A percentile compares a stretch with the other conserved stretches of the same genome.
phyloP scores from a whole-genome alignment of 53 echinoderm and acorn worm species.

The Stichopus horrens region DNA sequence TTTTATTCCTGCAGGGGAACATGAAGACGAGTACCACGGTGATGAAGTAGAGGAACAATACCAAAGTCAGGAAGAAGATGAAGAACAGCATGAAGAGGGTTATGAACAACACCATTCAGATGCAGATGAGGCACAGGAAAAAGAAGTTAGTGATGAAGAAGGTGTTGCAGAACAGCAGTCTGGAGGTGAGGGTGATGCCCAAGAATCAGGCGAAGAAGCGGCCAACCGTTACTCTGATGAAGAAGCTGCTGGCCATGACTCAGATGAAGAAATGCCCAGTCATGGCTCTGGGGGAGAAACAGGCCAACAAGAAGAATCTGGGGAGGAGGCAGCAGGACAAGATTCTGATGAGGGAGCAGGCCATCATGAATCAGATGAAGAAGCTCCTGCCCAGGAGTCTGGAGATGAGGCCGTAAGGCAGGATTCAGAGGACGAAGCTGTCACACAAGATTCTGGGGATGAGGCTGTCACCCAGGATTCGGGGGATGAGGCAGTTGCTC shows the following conservation, averaged over 20 bases:
- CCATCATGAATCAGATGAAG: not conserved
- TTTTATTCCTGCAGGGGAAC: not conserved
- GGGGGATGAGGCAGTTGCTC: not conserved
- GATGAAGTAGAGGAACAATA: conserved; percentile 8
- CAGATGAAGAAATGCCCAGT: conserved; percentile 1
- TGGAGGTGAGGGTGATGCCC: not conserved
- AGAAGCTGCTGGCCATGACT: not conserved
- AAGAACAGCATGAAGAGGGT: not conserved
- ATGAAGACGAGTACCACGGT: not conserved
- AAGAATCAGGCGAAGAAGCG: not conserved
- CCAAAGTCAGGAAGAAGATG: not conserved
- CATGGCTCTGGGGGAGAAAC: conserved; percentile 22
- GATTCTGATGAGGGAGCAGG: not conserved
- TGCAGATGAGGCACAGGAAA: not conserved
- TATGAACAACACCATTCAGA: not conserved
- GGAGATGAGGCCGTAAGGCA: not conserved
- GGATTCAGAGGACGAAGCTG: not conserved
- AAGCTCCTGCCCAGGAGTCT: not conserved
- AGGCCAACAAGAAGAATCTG: not conserved
- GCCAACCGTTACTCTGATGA: not conserved
- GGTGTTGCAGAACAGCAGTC: not conserved
- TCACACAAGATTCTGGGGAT: not conserved
- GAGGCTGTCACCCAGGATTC: not conserved
- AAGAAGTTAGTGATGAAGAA: conserved; percentile 23
- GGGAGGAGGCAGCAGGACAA: not conserved